These are phyloP conservation scores for Rhyacophila evoluta DNA, from an alignment of 2,888 invertebrate genomes.

Conservation along the genomic window DNA sequence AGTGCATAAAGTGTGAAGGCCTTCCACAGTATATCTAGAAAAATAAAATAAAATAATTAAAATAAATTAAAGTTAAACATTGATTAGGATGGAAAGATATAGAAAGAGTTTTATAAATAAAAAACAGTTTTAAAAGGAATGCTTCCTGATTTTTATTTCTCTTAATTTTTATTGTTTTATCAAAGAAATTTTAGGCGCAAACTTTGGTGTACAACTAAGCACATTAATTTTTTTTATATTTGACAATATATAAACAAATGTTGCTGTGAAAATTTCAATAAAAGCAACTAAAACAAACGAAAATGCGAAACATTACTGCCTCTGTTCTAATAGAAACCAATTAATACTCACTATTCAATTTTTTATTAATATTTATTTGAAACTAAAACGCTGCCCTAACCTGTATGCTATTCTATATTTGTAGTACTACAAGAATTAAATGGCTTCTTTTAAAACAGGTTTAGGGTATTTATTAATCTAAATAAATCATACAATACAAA, in stretches of 20 bases:
- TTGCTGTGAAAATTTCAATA: neutral
- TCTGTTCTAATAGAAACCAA: neutral
- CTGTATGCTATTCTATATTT: no score
- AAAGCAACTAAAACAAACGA: neutral
- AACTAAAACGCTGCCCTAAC: no score
- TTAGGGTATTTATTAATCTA: neutral
- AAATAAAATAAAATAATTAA: no score
- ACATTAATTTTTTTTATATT: neutral
- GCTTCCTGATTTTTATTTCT: conserved; percentile 1
- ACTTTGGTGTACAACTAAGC: conserved; percentile 22
- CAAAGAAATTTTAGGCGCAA: conserved; percentile 22
- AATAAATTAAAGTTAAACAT: no score
- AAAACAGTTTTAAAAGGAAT: neutral
- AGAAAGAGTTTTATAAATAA: no score
- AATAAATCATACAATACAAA: neutral
- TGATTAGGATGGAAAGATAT: no score
- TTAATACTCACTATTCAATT: no score
- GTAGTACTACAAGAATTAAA: no score
- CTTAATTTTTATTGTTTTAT: conserved; percentile 20
- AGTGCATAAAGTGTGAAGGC: no score
- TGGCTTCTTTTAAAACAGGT: neutral
- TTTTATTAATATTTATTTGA: no score
- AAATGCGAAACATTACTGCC: neutral
- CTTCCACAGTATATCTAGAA: no score
- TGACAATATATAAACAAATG: neutral